Percentiles rank a stretch among this genome's conserved stretches.
Conservation (phyloP, 1,140 invertebrate species). For the Ericerus pela region DNA sequence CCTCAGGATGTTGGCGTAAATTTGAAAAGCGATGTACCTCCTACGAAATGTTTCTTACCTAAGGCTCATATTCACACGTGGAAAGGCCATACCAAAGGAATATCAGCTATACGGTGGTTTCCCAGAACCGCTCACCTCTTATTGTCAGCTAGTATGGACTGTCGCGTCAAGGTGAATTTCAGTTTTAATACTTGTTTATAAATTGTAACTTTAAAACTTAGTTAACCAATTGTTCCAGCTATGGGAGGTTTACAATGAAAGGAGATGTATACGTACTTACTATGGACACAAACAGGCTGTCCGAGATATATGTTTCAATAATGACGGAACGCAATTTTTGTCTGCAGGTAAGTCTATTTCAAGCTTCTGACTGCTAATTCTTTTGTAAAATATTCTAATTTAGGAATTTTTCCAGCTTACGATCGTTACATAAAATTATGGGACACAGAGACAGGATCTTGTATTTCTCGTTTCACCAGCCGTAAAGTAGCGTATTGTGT, state of each 20-base stretch:
- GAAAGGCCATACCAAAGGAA: slow-evolving; percentile 94
- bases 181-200: slow-evolving; percentile 3
- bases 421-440: slow-evolving; percentile 92
- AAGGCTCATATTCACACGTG: slow-evolving; percentile 94
- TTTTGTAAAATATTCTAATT: slow-evolving; percentile 13
- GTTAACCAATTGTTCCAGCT: slow-evolving; percentile 41
- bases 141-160: slow-evolving; percentile 92
- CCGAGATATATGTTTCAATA: slow-evolving; percentile 91
- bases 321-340: slow-evolving; percentile 79
- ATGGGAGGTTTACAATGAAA: slow-evolving; percentile 96
- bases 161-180: slow-evolving; percentile 66
- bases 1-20: slow-evolving; percentile 94
- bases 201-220: slow-evolving; percentile 3
- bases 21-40: slow-evolving; percentile 76
- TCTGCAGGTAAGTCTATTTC: slow-evolving; percentile 52
- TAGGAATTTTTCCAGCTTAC: slow-evolving; percentile 39
- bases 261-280: slow-evolving; percentile 89
- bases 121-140: slow-evolving; percentile 88
- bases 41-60: slow-evolving; percentile 91
- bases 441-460: slow-evolving; percentile 96
- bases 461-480: slow-evolving; percentile 80
- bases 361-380: slow-evolving; percentile 2
- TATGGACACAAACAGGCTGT: slow-evolving; percentile 94
- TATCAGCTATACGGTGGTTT: slow-evolving; percentile 90
- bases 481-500: slow-evolving; percentile 93